phyloP scores from a whole-genome alignment of 2,888 invertebrate species.

The Chymomyza amoena region DNA sequence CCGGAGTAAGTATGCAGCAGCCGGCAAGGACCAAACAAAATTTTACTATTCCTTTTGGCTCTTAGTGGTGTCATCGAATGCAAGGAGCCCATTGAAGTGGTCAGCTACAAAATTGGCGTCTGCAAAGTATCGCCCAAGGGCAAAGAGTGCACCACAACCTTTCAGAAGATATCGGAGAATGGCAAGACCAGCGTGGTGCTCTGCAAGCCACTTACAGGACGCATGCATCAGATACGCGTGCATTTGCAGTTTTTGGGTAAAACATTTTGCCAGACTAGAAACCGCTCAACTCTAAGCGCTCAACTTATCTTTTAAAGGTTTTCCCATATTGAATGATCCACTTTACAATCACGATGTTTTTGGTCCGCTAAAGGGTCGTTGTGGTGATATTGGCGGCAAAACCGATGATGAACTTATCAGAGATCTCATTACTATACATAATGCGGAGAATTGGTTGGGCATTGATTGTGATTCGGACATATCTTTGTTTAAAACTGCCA shows the following conservation, averaged over 20 bases:
- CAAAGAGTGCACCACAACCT: slow-evolving; percentile 94
- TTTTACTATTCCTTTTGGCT: background rate
- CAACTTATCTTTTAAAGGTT: slow-evolving; percentile 81
- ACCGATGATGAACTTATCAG: slow-evolving; percentile 91
- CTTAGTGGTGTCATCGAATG: slow-evolving; percentile 89
- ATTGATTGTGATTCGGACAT: slow-evolving; percentile 91
- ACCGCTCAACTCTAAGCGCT: background rate
- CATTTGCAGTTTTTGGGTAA: slow-evolving; percentile 96
- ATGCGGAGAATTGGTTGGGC: slow-evolving; percentile 95
- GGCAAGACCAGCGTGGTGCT: slow-evolving; percentile 94
- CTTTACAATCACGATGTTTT: slow-evolving; percentile 97
- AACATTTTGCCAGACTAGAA: background rate
- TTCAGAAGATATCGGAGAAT: slow-evolving; percentile 92
- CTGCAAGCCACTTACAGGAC: slow-evolving; percentile 95
- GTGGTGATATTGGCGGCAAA: slow-evolving; percentile 91
- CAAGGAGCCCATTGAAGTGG: slow-evolving; percentile 92
- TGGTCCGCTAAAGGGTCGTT: slow-evolving; percentile 93
- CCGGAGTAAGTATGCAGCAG: slow-evolving; percentile 86
- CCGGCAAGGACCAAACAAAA: background rate
- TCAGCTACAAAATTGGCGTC: slow-evolving; percentile 96
- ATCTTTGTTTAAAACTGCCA: slow-evolving; percentile 85
- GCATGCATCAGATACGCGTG: slow-evolving; percentile 98
- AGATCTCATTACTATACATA: slow-evolving; percentile 93
- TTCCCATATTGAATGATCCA: slow-evolving; percentile 97
- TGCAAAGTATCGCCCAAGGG: slow-evolving; percentile 94